phyloP scores from a whole-genome alignment of 2,797 vertebrate species.

The Hippopotamyrus pictus region DNA sequence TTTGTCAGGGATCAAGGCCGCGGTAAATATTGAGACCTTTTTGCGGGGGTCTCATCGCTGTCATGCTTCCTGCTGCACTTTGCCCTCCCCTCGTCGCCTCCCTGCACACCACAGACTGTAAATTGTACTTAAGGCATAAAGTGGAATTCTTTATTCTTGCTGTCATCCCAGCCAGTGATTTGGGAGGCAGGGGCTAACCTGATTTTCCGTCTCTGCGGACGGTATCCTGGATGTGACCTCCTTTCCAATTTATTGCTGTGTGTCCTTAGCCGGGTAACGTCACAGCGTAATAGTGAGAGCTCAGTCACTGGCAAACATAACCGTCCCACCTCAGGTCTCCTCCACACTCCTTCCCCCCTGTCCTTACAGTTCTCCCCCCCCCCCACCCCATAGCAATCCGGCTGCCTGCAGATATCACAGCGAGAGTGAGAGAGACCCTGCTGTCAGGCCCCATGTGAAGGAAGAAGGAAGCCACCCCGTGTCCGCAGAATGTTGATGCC shows the following conservation, averaged over 20 bases:
- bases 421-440: neutral
- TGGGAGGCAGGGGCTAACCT: neutral
- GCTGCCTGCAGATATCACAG: neutral
- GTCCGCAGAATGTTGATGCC: neutral
- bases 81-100: neutral
- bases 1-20: neutral
- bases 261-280: neutral
- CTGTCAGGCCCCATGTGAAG: neutral
- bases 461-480: neutral
- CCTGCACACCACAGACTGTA: neutral
- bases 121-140: neutral
- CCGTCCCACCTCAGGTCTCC: neutral
- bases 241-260: neutral
- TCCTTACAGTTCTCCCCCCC: neutral
- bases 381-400: neutral
- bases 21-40: neutral
- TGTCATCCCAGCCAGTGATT: slow-evolving; percentile 4
- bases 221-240: neutral
- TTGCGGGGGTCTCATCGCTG: neutral
- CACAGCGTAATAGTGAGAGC: neutral
- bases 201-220: neutral
- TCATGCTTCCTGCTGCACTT: neutral
- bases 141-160: neutral
- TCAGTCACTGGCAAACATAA: neutral
- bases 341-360: neutral